A percentile compares a stretch with the other conserved stretches of the same genome.
Evolutionary conservation across 2,113 vertebrate genomes (phyloP).

Genomic region (Nycticebus coucang): DNA sequence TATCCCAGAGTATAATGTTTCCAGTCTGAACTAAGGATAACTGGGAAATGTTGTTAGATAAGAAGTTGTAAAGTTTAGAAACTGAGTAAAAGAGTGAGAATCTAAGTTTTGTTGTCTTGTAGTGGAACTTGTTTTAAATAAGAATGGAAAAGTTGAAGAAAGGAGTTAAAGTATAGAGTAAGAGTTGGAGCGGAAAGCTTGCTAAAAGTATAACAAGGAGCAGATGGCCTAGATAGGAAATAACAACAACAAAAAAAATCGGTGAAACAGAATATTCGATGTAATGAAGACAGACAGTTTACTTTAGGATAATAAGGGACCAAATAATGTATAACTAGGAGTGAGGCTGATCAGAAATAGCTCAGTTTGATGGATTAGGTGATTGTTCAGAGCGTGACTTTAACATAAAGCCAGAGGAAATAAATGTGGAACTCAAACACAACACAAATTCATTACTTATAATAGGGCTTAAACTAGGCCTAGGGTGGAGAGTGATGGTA

Average conservation of each 20-base stretch:
- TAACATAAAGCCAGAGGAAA: not conserved
- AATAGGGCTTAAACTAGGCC: not conserved
- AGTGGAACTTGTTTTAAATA: not conserved
- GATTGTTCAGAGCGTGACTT: not conserved
- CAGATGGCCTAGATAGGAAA: slow-evolving; percentile 15
- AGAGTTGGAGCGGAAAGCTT: not conserved
- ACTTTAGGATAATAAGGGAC: not conserved
- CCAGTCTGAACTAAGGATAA: not conserved
- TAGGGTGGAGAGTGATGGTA: not conserved
- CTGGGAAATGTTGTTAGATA: not conserved
- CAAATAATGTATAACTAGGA: not conserved
- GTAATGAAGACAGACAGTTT: not conserved
- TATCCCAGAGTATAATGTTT: not conserved
- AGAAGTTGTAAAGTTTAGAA: slow-evolving; percentile 33
- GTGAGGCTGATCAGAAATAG: not conserved
- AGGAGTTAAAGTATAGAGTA: not conserved
- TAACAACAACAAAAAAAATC: not conserved
- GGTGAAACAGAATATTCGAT: not conserved
- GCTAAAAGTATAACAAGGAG: not conserved
- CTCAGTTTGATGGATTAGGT: slow-evolving; percentile 19
- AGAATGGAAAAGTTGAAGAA: not conserved
- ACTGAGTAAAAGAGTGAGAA: not conserved
- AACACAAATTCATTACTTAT: not conserved
- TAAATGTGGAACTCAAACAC: slow-evolving; percentile 19
- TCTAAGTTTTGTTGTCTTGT: not conserved